phyloP scores from a whole-genome alignment of 2,797 vertebrate genomes.

The Smutsia gigantea region DNA sequence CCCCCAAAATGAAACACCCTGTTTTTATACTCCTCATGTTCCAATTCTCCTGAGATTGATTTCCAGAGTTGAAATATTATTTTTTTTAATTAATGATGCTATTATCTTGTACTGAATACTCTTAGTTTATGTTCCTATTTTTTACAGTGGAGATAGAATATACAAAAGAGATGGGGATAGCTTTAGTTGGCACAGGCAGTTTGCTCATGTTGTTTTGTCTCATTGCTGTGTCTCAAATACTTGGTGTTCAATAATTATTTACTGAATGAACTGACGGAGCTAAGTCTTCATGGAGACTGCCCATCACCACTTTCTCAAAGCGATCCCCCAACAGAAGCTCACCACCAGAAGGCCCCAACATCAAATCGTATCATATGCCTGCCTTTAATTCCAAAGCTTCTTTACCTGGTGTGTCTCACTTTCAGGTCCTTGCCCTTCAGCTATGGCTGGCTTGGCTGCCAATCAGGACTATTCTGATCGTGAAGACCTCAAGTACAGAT shows the following conservation, averaged over 20 bases:
- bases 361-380: not conserved
- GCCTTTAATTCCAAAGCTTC: not conserved
- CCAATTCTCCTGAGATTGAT: not conserved
- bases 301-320: not conserved
- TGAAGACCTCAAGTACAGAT: not conserved
- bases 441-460: not conserved
- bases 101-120: not conserved
- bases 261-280: not conserved
- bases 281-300: not conserved
- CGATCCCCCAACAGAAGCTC: not conserved
- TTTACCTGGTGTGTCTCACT: not conserved
- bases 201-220: not conserved
- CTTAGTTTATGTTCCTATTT: not conserved
- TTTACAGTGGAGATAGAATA: not conserved
- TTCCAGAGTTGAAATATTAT: conserved; percentile 24
- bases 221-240: not conserved
- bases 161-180: not conserved
- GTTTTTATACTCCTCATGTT: not conserved
- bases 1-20: not conserved
- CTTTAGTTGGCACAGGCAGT: not conserved
- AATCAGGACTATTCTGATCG: not conserved
- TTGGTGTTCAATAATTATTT: not conserved
- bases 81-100: not conserved
- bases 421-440: not conserved
- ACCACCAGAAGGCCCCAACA: not conserved